phyloP scores from a whole-genome alignment of 2,797 vertebrate genomes.

The Mormyrops boulengeri region DNA sequence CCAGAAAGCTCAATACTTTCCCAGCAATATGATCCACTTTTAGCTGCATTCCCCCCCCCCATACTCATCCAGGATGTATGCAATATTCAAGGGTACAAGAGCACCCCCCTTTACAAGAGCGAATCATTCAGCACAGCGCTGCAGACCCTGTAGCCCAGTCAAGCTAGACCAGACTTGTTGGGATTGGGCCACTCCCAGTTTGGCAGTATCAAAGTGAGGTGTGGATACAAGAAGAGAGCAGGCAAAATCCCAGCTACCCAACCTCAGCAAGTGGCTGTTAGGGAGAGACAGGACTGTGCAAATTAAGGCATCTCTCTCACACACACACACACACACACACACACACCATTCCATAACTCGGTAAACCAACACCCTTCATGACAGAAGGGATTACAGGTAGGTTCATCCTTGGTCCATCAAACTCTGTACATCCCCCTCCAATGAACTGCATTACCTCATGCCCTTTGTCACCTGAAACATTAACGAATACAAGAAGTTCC shows the following conservation, averaged over 20 bases:
- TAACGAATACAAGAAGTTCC: neutral
- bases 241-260: neutral
- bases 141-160: neutral
- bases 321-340: constrained; percentile 1
- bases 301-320: neutral
- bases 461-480: neutral
- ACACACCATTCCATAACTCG: constrained; percentile 34
- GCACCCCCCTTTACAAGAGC: neutral
- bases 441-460: neutral
- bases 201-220: neutral
- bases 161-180: neutral
- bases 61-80: neutral
- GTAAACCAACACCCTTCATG: constrained; percentile 35
- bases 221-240: neutral
- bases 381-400: constrained; percentile 37
- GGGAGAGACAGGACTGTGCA: neutral
- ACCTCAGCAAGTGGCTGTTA: neutral
- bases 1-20: neutral
- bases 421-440: neutral
- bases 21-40: neutral
- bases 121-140: neutral
- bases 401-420: constrained; percentile 34
- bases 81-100: neutral
- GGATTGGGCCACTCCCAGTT: neutral
- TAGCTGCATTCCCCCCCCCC: neutral